Percentiles rank a stretch among this genome's conserved stretches.
Conservation (phyloP, 2,113 vertebrate species). For the Lophius piscatorius region DNA sequence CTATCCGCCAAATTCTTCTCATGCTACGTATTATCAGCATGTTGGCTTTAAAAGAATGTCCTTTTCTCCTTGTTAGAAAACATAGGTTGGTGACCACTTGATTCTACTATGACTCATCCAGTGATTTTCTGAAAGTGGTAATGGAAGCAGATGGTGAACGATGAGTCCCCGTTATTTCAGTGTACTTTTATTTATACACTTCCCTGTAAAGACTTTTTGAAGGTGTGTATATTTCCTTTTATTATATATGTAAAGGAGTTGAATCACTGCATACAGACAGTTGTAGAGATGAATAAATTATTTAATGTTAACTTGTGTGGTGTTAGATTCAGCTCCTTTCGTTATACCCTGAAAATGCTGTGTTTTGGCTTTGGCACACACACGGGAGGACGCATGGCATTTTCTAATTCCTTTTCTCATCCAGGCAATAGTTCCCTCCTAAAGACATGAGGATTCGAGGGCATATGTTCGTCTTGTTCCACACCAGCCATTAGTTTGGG, state of each 20-base stretch:
- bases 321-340: not conserved
- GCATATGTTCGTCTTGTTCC: slow-evolving; percentile 24
- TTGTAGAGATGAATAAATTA: slow-evolving; percentile 72
- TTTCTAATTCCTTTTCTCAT: too few species aligned
- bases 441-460: slow-evolving; percentile 4
- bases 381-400: too few species aligned
- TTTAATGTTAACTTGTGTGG: slow-evolving; percentile 38
- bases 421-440: slow-evolving; percentile 6
- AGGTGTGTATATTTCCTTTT: slow-evolving; percentile 52
- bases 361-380: too few species aligned
- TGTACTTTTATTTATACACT: slow-evolving; percentile 2
- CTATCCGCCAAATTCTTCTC: not conserved
- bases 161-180: not conserved
- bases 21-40: not conserved
- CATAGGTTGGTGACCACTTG: not conserved
- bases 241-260: slow-evolving; percentile 61
- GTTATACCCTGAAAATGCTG: too few species aligned
- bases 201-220: slow-evolving; percentile 20
- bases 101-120: too few species aligned
- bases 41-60: too few species aligned
- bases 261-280: slow-evolving; percentile 54
- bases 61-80: too few species aligned
- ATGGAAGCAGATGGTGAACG: too few species aligned
- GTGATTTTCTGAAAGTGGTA: slow-evolving; percentile 14
- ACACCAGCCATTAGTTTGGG: slow-evolving; percentile 31